Evolutionary conservation across 1,140 invertebrate genomes (phyloP).

Genomic region (Drosophila insularis): DNA sequence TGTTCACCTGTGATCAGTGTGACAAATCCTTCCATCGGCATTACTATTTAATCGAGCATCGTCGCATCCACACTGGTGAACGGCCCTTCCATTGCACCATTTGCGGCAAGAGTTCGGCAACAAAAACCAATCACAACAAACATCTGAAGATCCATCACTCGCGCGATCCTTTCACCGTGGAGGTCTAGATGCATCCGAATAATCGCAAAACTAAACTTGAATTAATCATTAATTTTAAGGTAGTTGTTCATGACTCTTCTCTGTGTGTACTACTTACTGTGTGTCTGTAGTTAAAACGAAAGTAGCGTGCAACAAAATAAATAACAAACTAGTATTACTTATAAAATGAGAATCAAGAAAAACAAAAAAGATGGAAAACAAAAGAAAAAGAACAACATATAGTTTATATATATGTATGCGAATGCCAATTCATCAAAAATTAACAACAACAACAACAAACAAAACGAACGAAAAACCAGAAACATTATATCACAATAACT

Average conservation of each 20-base stretch:
- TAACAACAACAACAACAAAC: conserved; percentile 1
- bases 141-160: conserved; percentile 94
- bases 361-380: conserved; percentile 25
- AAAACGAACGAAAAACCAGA: conserved; percentile 32
- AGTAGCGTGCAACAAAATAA: conserved; percentile 35
- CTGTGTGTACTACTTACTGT: conserved; percentile 62
- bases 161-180: conserved; percentile 91
- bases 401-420: conserved; percentile 67
- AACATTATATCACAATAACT: conserved; percentile 61
- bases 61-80: conserved; percentile 91
- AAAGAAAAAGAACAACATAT: conserved; percentile 43
- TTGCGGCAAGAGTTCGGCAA: conserved; percentile 92
- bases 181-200: conserved; percentile 84
- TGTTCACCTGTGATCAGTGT: conserved; percentile 93
- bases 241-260: conserved; percentile 76
- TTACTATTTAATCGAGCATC: conserved; percentile 93
- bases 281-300: conserved; percentile 66
- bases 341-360: conserved; percentile 32
- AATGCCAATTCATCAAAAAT: conserved; percentile 65
- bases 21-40: conserved; percentile 93
- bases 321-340: conserved; percentile 74
- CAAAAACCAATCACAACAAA: conserved; percentile 94
- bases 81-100: conserved; percentile 92
- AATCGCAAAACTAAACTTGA: conserved; percentile 60
- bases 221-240: conserved; percentile 67